Conservation (phyloP, 1,140 invertebrate genomes). For the Amphibalanus amphitrite region DNA sequence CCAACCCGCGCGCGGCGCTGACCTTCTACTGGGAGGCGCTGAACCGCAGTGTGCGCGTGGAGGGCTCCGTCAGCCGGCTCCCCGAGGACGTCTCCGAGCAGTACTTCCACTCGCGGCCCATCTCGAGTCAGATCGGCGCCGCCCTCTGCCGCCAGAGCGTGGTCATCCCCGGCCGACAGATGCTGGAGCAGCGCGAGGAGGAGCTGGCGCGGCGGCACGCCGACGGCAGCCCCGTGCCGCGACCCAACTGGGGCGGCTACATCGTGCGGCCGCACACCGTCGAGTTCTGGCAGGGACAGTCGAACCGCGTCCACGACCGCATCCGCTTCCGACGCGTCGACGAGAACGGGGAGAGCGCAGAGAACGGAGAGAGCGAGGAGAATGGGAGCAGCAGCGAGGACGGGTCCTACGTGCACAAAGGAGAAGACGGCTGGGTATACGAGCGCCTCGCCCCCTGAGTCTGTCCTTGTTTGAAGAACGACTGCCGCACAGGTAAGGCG, state of each 20-base stretch:
- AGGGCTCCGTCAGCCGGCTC: conserved; percentile 60
- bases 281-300: conserved; percentile 97
- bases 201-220: conserved; percentile 42
- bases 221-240: conserved; percentile 38
- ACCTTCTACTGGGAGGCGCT: conserved; percentile 80
- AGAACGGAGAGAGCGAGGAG: conserved; percentile 42
- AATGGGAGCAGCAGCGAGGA: too few relatives aligned
- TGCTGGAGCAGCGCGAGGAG: conserved; percentile 45
- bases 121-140: conserved; percentile 68
- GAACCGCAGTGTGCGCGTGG: conserved; percentile 64
- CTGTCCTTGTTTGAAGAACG: too few relatives aligned
- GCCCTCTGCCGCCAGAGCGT: conserved; percentile 63
- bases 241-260: conserved; percentile 76
- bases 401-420: conserved; percentile 42
- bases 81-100: conserved; percentile 49
- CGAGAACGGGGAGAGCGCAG: too few relatives aligned
- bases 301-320: conserved; percentile 77
- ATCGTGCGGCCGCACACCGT: conserved; percentile 56
- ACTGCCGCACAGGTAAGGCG: too few relatives aligned
- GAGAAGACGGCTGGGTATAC: conserved; percentile 79
- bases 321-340: conserved; percentile 63
- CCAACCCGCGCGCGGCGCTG: conserved; percentile 68
- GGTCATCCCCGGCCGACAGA: conserved; percentile 46
- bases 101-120: conserved; percentile 70
- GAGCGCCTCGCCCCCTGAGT: conserved; percentile 63